A percentile compares a stretch with the other conserved stretches of the same genome.
phyloP scores from a whole-genome alignment of 2,888 invertebrate genomes.

The Eupithecia abbreviata region DNA sequence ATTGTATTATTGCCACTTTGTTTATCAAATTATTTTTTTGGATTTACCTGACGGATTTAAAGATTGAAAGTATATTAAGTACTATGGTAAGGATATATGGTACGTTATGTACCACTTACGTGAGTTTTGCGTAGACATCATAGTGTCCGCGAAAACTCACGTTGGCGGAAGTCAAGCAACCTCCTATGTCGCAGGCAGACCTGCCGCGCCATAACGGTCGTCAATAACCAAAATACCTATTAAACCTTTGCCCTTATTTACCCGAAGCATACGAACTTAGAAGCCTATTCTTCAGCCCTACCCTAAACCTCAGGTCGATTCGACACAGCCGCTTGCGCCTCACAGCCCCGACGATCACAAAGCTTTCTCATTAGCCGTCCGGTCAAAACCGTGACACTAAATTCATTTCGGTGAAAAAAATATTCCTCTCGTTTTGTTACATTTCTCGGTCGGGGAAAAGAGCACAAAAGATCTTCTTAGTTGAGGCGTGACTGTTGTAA shows the following conservation, averaged over 20 bases:
- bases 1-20: not conserved
- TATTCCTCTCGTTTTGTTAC: constrained; percentile 71
- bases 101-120: too few relatives aligned
- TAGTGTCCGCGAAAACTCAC: too few relatives aligned
- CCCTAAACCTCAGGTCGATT: constrained; percentile 73
- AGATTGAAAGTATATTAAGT: not conserved
- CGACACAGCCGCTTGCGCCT: constrained; percentile 77
- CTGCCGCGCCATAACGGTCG: too few relatives aligned
- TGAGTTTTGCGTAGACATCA: too few relatives aligned
- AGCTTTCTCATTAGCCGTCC: constrained; percentile 82
- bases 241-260: not conserved
- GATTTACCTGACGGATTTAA: not conserved
- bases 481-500: constrained; percentile 81
- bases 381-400: constrained; percentile 77
- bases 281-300: constrained; percentile 55
- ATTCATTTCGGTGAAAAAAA: constrained; percentile 76
- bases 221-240: too few relatives aligned
- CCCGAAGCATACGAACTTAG: not conserved
- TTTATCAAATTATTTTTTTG: not conserved
- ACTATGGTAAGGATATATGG: too few relatives aligned
- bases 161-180: too few relatives aligned
- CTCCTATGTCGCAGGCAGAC: too few relatives aligned
- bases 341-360: constrained; percentile 70
- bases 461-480: constrained; percentile 80
- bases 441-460: constrained; percentile 79